A percentile compares a stretch with the other conserved stretches of the same genome.
Conservation (phyloP, 2,113 vertebrate genomes). For the Oxygymnocypris stewartii region DNA sequence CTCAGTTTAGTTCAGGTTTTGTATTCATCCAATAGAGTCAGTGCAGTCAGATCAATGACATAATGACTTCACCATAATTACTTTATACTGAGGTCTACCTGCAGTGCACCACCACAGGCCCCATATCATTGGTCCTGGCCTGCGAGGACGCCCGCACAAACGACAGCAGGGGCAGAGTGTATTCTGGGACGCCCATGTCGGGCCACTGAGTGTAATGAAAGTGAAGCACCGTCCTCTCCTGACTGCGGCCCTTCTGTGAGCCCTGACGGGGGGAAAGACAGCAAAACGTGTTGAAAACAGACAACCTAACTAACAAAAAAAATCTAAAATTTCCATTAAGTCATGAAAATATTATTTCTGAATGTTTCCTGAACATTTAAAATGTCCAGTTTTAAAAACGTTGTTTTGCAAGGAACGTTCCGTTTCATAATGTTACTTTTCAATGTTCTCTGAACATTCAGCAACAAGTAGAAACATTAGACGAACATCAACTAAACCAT, state of each 20-base stretch:
- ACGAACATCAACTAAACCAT: too few relatives aligned
- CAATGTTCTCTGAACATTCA: too few relatives aligned
- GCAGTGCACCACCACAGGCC: slow-evolving; percentile 95
- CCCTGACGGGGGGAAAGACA: slow-evolving; percentile 70
- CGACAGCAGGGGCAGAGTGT: slow-evolving; percentile 87
- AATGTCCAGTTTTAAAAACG: too few relatives aligned
- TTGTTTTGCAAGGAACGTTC: background rate
- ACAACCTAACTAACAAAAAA: background rate
- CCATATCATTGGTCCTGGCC: slow-evolving; percentile 80
- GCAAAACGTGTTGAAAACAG: background rate
- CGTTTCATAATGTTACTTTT: background rate
- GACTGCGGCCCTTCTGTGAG: slow-evolving; percentile 81
- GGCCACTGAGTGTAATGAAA: slow-evolving; percentile 99
- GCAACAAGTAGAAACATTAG: too few relatives aligned
- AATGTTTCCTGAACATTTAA: too few relatives aligned
- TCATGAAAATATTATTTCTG: background rate
- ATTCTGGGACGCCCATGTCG: slow-evolving; percentile 97
- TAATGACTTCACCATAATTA: background rate
- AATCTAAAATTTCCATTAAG: background rate
- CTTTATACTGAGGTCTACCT: slow-evolving; percentile 73
- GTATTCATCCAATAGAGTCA: background rate
- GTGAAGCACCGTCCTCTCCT: slow-evolving; percentile 85
- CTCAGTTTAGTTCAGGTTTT: slow-evolving; percentile 5
- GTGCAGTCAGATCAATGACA: background rate
- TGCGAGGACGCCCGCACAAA: slow-evolving; percentile 89